Conservation (phyloP, 2,888 invertebrate species). For the Tetanocera ferruginea region DNA sequence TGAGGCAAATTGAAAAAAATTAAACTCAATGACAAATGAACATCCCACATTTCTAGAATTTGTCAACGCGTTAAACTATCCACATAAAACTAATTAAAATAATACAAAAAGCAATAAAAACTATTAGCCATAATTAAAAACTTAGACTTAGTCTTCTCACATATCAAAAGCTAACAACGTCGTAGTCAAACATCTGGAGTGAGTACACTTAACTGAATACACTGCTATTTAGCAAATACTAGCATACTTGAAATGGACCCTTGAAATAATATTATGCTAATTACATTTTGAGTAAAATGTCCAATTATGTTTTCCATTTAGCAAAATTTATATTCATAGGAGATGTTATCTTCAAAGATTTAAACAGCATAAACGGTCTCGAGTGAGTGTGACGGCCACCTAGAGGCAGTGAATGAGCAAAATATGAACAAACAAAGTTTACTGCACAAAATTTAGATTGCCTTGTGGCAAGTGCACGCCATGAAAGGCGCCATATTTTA, state of each 20-base stretch:
- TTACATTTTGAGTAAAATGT: conserved; percentile 18
- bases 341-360: conserved; percentile 6
- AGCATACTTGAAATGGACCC: background rate
- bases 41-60: conserved; percentile 9
- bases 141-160: too few relatives aligned
- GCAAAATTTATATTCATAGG: conserved; percentile 14
- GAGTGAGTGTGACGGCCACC: background rate
- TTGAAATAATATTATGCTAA: conserved; percentile 14
- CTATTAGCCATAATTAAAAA: background rate
- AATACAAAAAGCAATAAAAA: conserved; percentile 9
- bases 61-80: background rate
- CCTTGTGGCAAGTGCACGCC: background rate
- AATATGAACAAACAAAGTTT: background rate
- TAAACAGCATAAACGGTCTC: background rate
- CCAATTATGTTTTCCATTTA: conserved; percentile 9
- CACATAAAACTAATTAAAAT: conserved; percentile 8
- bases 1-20: conserved; percentile 4
- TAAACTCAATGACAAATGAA: conserved; percentile 3
- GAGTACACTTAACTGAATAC: too few relatives aligned
- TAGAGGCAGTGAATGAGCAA: background rate
- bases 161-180: too few relatives aligned
- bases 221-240: too few relatives aligned
- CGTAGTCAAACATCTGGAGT: too few relatives aligned
- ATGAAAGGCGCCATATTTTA: conserved; percentile 2
- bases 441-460: background rate